A percentile compares a stretch with the other conserved stretches of the same genome.
phyloP scores from a whole-genome alignment of 1,140 invertebrate genomes.

The Belonocnema kinseyi region DNA sequence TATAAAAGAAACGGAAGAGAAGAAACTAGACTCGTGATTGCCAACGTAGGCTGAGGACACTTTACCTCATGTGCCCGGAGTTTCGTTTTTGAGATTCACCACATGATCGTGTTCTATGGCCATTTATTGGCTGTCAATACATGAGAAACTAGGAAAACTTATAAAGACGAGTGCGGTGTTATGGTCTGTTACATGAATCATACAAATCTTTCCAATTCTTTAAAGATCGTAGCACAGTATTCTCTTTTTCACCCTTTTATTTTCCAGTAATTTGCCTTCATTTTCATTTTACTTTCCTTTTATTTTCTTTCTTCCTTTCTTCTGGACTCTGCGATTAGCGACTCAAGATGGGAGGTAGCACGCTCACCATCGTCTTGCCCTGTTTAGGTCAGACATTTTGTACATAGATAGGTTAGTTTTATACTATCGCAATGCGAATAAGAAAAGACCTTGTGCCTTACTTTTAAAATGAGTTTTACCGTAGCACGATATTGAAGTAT shows the following conservation, averaged over 20 bases:
- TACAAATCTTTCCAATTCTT: slow-evolving; percentile 35
- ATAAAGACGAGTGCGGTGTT: slow-evolving; percentile 2
- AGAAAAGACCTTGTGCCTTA: slow-evolving; percentile 24
- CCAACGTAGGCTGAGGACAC: not conserved
- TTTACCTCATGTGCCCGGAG: not conserved
- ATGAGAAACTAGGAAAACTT: not conserved
- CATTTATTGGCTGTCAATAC: slow-evolving; percentile 8
- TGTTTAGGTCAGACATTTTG: slow-evolving; percentile 46
- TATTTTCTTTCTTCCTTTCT: not conserved
- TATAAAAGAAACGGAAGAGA: slow-evolving; percentile 6
- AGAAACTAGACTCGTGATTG: not conserved
- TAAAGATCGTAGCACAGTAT: slow-evolving; percentile 22
- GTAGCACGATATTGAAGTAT: slow-evolving; percentile 7
- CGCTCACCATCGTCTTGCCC: slow-evolving; percentile 27
- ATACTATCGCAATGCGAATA: slow-evolving; percentile 54
- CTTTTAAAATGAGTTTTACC: slow-evolving; percentile 17
- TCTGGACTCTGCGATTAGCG: not conserved
- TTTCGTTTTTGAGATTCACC: not conserved
- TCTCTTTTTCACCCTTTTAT: not conserved
- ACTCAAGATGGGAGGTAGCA: not conserved
- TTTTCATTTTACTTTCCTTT: not conserved
- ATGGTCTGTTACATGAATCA: not conserved
- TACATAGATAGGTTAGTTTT: slow-evolving; percentile 70
- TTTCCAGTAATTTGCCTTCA: not conserved
- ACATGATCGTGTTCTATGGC: not conserved